A percentile compares a stretch with the other conserved stretches of the same genome.
phyloP scores from a whole-genome alignment of 2,797 vertebrate species.

The Petrocephalus sullivani region DNA sequence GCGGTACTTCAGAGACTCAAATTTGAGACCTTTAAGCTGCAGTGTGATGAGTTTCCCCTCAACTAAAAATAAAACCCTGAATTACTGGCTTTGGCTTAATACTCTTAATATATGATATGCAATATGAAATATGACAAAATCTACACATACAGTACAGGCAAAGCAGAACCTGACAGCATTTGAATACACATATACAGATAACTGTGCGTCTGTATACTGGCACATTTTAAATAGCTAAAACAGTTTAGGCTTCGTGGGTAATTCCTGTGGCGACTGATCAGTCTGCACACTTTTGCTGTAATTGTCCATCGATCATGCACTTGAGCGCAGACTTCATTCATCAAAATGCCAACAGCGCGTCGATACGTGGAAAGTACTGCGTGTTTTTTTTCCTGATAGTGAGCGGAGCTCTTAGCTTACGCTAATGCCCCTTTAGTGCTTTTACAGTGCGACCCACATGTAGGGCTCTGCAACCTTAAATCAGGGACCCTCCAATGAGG shows the following conservation, averaged over 20 bases:
- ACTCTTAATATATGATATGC: background rate
- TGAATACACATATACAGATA: background rate
- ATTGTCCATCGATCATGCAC: constrained; percentile 27
- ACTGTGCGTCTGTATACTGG: background rate
- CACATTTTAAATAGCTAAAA: background rate
- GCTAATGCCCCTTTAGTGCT: constrained; percentile 5
- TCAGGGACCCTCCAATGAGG: background rate
- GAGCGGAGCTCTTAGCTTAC: constrained; percentile 1
- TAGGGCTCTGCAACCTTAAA: background rate
- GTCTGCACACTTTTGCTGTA: background rate
- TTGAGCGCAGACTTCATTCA: constrained; percentile 25
- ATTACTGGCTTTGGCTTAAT: background rate
- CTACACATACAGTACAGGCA: background rate
- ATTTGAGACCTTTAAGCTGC: background rate
- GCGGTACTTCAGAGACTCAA: background rate
- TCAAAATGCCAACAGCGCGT: constrained; percentile 22
- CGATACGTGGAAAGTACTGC: background rate
- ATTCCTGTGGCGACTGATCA: background rate
- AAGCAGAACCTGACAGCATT: background rate
- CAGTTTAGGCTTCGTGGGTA: background rate
- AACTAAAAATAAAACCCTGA: background rate
- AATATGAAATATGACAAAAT: background rate
- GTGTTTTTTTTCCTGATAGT: background rate
- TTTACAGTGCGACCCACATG: background rate
- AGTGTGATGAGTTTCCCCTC: background rate